These are phyloP conservation scores for Amazona vittata DNA, from an alignment of 2,113 vertebrate species.

Conservation along the genomic window DNA sequence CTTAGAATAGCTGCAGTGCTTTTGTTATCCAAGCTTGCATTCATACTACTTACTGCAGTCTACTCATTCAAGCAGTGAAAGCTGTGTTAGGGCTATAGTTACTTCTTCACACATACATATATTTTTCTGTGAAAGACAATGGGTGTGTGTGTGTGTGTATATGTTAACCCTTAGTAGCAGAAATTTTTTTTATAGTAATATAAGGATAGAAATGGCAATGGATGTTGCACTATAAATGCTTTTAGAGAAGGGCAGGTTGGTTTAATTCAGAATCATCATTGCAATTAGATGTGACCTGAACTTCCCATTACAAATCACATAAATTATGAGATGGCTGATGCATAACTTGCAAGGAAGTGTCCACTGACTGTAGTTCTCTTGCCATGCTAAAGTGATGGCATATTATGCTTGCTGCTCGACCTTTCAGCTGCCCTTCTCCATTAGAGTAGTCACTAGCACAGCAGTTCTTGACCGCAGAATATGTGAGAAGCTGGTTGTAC, in stretches of 20 bases:
- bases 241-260: neutral
- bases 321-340: neutral
- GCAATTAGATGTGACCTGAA: neutral
- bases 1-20: neutral
- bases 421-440: neutral
- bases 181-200: neutral
- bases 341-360: neutral
- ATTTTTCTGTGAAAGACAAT: neutral
- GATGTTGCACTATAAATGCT: neutral
- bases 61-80: neutral
- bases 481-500: neutral
- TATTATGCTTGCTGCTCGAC: neutral
- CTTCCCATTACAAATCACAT: neutral
- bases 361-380: neutral
- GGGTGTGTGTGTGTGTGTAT: neutral
- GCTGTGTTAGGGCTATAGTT: neutral
- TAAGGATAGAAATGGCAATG: neutral
- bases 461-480: neutral
- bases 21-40: neutral
- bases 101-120: neutral
- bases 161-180: neutral
- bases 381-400: neutral
- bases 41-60: neutral
- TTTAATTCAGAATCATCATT: neutral
- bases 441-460: neutral